Conservation (phyloP, 2,113 vertebrate genomes). For the Vulpes ferrilata region DNA sequence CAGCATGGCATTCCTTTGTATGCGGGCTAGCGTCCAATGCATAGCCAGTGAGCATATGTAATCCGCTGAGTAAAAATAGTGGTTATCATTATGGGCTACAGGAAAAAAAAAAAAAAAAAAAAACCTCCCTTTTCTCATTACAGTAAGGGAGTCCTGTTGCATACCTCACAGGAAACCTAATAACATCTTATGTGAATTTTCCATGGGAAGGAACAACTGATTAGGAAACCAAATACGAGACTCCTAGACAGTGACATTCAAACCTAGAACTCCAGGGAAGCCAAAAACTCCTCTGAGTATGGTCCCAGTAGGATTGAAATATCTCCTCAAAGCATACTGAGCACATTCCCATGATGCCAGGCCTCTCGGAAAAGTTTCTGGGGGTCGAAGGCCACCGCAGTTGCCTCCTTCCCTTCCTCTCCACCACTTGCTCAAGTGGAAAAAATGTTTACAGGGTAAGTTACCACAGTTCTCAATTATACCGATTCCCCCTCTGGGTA, state of each 20-base stretch:
- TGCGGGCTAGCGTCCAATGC: neutral
- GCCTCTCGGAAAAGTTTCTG: slow-evolving; percentile 62
- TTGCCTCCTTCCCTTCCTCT: slow-evolving; percentile 60
- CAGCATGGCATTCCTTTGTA: slow-evolving; percentile 54
- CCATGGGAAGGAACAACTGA: slow-evolving; percentile 80
- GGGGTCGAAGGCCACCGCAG: slow-evolving; percentile 64
- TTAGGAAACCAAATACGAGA: slow-evolving; percentile 77
- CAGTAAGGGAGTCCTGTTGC: slow-evolving; percentile 69
- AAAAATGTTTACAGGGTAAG: slow-evolving; percentile 49
- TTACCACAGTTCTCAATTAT: slow-evolving; percentile 61
- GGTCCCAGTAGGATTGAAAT: slow-evolving; percentile 82
- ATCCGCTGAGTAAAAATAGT: slow-evolving; percentile 66
- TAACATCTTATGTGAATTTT: slow-evolving; percentile 76
- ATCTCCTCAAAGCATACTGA: slow-evolving; percentile 73
- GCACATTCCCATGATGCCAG: slow-evolving; percentile 78
- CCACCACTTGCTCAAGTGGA: slow-evolving; percentile 66
- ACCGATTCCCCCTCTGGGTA: neutral
- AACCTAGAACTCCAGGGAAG: slow-evolving; percentile 70
- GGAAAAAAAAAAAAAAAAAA: neutral
- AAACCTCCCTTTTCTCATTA: slow-evolving; percentile 65
- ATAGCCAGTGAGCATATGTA: slow-evolving; percentile 57
- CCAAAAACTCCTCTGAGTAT: slow-evolving; percentile 50
- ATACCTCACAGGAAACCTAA: slow-evolving; percentile 77
- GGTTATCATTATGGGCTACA: slow-evolving; percentile 2
- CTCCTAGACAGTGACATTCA: slow-evolving; percentile 69